A percentile compares a stretch with the other conserved stretches of the same genome.
These are phyloP conservation scores for Scrobipalpa atriplicella DNA, from an alignment of 2,888 invertebrate species.

Conservation along the genomic window DNA sequence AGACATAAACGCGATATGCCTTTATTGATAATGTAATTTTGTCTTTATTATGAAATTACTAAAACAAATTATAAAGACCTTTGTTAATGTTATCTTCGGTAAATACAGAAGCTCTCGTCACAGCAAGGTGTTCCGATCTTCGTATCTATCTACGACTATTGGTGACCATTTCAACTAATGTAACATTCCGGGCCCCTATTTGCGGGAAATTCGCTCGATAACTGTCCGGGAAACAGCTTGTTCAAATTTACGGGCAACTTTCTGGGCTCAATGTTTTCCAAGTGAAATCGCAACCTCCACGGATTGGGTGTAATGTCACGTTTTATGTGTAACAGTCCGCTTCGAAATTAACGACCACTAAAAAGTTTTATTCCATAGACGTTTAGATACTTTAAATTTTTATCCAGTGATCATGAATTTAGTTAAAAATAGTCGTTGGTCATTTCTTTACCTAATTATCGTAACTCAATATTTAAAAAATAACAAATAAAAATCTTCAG, in stretches of 20 bases:
- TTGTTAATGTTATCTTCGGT: no score
- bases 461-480: no score
- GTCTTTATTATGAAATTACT: neutral
- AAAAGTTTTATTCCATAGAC: no score
- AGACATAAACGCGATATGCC: neutral
- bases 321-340: neutral
- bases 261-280: neutral
- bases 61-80: no score
- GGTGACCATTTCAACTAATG: conserved; percentile 9
- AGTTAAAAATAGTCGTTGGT: no score
- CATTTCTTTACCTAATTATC: no score
- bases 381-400: no score
- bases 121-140: neutral
- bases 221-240: conserved; percentile 1
- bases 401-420: no score
- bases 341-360: no score
- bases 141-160: neutral
- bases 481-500: no score
- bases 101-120: no score
- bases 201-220: neutral
- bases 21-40: neutral
- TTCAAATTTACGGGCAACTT: neutral
- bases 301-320: neutral
- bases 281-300: neutral
- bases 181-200: neutral